Conservation (phyloP, 2,888 invertebrate genomes). For the Cylindroiulus punctatus region DNA sequence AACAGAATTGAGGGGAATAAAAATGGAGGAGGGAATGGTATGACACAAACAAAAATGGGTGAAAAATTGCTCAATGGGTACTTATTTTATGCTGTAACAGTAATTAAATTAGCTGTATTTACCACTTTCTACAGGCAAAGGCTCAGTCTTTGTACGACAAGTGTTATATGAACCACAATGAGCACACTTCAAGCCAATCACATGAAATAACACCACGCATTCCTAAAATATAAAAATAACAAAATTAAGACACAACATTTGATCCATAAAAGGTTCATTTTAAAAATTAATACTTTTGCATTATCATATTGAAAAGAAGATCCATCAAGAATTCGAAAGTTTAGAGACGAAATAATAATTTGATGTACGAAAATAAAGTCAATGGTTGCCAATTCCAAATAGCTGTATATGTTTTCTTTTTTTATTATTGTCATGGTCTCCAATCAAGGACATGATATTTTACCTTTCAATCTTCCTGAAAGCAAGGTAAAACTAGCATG, state of each 20-base stretch:
- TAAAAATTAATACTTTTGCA: neutral
- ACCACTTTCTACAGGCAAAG: neutral
- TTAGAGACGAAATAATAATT: neutral
- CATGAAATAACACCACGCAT: conserved; percentile 82
- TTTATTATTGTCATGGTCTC: too few species aligned
- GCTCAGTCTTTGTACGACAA: conserved; percentile 66
- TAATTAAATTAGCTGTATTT: neutral
- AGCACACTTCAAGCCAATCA: conserved; percentile 85
- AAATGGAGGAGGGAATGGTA: neutral
- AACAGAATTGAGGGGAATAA: neutral
- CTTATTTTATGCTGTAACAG: neutral
- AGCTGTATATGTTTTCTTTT: too few species aligned
- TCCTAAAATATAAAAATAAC: conserved; percentile 3
- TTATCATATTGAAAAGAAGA: neutral
- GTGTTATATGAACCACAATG: conserved; percentile 93
- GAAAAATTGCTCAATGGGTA: neutral
- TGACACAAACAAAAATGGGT: conserved; percentile 41
- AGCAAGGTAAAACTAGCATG: too few species aligned
- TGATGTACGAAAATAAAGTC: too few species aligned
- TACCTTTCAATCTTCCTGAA: too few species aligned
- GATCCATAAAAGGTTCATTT: neutral
- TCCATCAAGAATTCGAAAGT: neutral
- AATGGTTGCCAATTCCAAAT: too few species aligned
- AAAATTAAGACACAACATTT: neutral
- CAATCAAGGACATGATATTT: too few species aligned